Percentiles rank a stretch among this genome's conserved stretches.
phyloP scores from a whole-genome alignment of 1,140 invertebrate genomes.

The Brachionus angularis region DNA sequence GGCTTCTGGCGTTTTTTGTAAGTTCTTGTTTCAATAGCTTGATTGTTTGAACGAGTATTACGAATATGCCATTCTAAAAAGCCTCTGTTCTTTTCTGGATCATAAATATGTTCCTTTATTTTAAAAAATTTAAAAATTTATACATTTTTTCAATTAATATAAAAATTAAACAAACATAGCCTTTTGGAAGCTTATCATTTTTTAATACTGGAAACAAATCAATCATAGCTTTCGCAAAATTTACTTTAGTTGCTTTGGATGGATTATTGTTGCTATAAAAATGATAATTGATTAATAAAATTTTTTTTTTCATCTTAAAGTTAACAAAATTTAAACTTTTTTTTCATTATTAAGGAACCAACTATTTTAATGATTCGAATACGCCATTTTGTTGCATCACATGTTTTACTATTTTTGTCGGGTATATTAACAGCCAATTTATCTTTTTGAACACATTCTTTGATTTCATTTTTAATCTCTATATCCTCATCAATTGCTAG shows the following conservation, averaged over 20 bases:
- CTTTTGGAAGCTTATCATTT: background rate
- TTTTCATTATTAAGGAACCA: background rate
- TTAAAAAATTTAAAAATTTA: background rate
- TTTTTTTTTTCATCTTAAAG: background rate
- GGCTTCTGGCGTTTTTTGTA: background rate
- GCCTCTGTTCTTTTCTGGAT: background rate
- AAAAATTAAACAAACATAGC: too few relatives aligned
- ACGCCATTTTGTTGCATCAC: background rate
- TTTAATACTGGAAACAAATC: background rate
- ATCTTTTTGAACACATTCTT: background rate
- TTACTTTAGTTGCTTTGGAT: background rate
- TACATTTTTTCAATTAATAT: background rate
- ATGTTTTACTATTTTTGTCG: background rate
- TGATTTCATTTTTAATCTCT: background rate
- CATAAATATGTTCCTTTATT: background rate
- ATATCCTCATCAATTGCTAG: background rate
- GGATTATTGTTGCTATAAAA: background rate
- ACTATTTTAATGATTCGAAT: background rate
- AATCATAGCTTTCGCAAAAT: background rate
- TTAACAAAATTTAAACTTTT: background rate
- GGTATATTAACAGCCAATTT: background rate
- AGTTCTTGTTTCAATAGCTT: background rate
- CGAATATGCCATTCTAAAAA: too few relatives aligned
- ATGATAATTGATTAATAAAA: too few relatives aligned
- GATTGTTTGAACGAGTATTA: background rate